These are phyloP conservation scores for Tetrapedia diversipes DNA, from an alignment of 2,888 invertebrate genomes.

Conservation along the genomic window DNA sequence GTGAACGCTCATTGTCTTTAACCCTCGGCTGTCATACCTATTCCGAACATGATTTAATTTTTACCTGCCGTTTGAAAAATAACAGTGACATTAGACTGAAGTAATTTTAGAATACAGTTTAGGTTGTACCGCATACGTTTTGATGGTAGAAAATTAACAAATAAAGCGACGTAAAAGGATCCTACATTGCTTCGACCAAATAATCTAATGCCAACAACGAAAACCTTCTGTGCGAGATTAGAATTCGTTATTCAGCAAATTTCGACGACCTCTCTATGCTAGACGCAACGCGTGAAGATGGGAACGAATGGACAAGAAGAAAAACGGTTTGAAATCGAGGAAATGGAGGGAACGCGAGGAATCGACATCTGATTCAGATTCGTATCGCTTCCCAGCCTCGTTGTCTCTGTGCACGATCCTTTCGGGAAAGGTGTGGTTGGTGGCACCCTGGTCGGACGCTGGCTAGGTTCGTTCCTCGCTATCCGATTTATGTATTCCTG, in stretches of 20 bases:
- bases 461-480: conserved; percentile 55
- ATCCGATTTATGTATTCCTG: conserved; percentile 75
- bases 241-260: neutral
- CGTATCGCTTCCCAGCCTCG: neutral
- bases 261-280: conserved; percentile 24
- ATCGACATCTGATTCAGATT: conserved; percentile 18
- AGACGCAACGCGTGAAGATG: conserved; percentile 12
- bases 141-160: too few species aligned
- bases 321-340: conserved; percentile 14
- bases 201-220: neutral
- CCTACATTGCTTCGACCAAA: too few species aligned
- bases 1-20: conserved; percentile 9
- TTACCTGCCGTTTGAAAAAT: too few species aligned
- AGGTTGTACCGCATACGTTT: too few species aligned
- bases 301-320: too few species aligned
- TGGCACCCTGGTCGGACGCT: conserved; percentile 52
- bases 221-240: neutral
- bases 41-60: too few species aligned
- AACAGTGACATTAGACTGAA: too few species aligned
- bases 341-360: conserved; percentile 15
- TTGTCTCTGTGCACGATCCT: conserved; percentile 36
- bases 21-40: too few species aligned
- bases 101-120: too few species aligned
- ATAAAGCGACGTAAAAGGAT: too few species aligned
- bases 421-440: conserved; percentile 64